phyloP scores from a whole-genome alignment of 2,113 vertebrate species.

The Paraplagusia blochii region DNA sequence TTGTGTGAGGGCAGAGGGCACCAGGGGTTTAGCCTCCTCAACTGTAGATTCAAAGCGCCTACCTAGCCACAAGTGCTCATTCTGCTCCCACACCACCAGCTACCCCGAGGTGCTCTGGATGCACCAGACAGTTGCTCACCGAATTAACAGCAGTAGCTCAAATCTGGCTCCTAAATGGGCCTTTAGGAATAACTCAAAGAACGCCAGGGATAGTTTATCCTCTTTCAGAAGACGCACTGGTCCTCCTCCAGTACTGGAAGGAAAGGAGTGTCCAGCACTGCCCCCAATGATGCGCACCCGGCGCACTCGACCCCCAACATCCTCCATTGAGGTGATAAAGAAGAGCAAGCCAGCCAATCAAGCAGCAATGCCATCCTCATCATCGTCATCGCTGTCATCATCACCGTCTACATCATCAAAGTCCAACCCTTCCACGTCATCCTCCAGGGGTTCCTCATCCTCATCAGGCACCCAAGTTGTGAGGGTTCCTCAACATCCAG shows the following conservation, averaged over 20 bases:
- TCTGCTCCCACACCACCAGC: constrained; percentile 86
- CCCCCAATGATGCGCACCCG: constrained; percentile 73
- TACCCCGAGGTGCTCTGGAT: constrained; percentile 96
- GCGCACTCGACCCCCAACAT: constrained; percentile 79
- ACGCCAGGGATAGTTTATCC: constrained; percentile 71
- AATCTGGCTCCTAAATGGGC: constrained; percentile 84
- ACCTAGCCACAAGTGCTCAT: constrained; percentile 85
- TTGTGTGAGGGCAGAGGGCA: constrained; percentile 59
- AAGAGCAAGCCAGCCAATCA: constrained; percentile 63
- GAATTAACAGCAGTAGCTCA: constrained; percentile 83
- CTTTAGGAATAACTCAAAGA: constrained; percentile 76
- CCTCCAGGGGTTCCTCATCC: constrained; percentile 44
- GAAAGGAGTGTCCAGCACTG: constrained; percentile 88
- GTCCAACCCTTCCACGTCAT: constrained; percentile 33
- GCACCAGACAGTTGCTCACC: constrained; percentile 91
- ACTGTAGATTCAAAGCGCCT: constrained; percentile 74
- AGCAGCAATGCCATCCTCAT: constrained; percentile 34
- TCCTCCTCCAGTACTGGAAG: constrained; percentile 85
- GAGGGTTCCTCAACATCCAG: constrained; percentile 35
- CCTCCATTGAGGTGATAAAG: constrained; percentile 55
- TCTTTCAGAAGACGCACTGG: constrained; percentile 85
- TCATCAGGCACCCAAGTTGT: constrained; percentile 29
- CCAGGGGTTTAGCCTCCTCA: constrained; percentile 52
- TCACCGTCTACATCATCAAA: constrained; percentile 14
- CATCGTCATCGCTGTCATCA: constrained; percentile 33